phyloP scores from a whole-genome alignment of 2,113 vertebrate species.

The Mesitornis unicolor region DNA sequence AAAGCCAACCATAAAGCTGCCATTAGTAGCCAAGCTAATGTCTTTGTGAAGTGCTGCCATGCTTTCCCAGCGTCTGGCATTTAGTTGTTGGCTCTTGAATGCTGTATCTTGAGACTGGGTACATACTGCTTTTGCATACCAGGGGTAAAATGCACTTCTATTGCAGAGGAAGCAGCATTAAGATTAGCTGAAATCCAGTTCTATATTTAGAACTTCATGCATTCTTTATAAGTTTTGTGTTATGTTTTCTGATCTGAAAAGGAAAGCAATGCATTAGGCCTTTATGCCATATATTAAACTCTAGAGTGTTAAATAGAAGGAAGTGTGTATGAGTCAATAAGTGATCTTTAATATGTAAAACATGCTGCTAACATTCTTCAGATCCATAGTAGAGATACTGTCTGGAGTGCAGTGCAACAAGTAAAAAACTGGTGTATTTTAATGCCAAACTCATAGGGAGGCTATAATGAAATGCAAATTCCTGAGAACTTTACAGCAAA shows the following conservation, averaged over 20 bases:
- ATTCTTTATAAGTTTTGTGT: constrained; percentile 40
- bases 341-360: constrained; percentile 45
- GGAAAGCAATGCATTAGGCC: constrained; percentile 6
- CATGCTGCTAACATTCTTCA: not conserved
- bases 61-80: not conserved
- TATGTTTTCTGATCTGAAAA: constrained; percentile 33
- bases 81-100: not conserved
- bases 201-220: constrained; percentile 30
- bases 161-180: not conserved
- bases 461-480: not conserved
- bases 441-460: not conserved
- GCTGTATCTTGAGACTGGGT: accelerated
- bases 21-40: not conserved
- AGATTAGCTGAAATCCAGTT: not conserved
- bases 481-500: not conserved
- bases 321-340: not conserved
- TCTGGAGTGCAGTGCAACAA: not conserved
- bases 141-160: not conserved
- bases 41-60: not conserved
- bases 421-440: not conserved
- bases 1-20: constrained; percentile 16
- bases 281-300: constrained; percentile 31
- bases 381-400: not conserved
- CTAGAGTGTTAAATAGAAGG: constrained; percentile 23
- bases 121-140: not conserved